Evolutionary conservation across 2,888 invertebrate species (phyloP).

Genomic region (Cartodere bifasciata): DNA sequence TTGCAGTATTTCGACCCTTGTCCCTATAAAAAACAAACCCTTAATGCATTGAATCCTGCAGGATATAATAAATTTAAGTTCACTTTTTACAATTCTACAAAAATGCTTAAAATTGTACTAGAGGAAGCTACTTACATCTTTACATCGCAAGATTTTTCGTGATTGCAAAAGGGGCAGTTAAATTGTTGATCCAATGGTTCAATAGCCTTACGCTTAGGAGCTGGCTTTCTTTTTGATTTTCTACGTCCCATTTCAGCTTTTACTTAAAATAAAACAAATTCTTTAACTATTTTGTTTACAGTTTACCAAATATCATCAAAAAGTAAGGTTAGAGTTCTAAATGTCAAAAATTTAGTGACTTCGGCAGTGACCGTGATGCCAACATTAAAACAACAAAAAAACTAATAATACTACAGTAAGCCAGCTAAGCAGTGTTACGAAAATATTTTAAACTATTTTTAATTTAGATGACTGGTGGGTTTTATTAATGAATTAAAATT

Average conservation of each 20-base stretch:
- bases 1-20: constrained; percentile 83
- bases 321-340: too few relatives aligned
- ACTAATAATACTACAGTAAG: too few relatives aligned
- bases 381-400: too few relatives aligned
- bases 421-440: too few relatives aligned
- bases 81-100: not conserved
- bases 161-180: constrained; percentile 99
- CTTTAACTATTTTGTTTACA: too few relatives aligned
- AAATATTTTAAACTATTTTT: too few relatives aligned
- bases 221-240: constrained; percentile 96
- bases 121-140: constrained; percentile 70
- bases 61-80: not conserved
- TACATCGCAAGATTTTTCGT: constrained; percentile 97
- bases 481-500: too few relatives aligned
- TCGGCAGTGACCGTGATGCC: too few relatives aligned
- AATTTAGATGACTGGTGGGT: too few relatives aligned
- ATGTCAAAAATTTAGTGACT: too few relatives aligned
- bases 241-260: constrained; percentile 88
- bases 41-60: not conserved
- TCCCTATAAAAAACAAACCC: constrained; percentile 56
- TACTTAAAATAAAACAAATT: constrained; percentile 3
- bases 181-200: constrained; percentile 91
- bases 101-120: constrained; percentile 4
- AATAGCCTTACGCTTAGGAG: constrained; percentile 83
- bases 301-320: too few relatives aligned